Evolutionary conservation across 2,888 invertebrate genomes (phyloP).

Genomic region (Beris morrisii): DNA sequence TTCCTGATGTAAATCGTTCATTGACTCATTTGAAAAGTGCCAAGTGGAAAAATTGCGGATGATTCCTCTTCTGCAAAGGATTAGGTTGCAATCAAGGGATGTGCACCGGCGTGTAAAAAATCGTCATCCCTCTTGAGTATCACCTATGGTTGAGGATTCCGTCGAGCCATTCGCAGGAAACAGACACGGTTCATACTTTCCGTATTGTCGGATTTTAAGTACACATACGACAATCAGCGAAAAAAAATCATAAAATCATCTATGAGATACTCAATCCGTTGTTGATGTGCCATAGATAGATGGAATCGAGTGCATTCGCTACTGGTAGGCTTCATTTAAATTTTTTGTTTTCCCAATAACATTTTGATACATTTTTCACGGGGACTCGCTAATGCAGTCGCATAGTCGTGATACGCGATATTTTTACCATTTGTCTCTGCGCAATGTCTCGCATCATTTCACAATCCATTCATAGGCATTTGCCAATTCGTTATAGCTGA

Average conservation of each 20-base stretch:
- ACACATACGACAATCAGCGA: too few species aligned
- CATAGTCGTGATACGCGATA: not conserved
- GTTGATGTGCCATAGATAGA: too few species aligned
- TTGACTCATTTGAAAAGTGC: slow-evolving; percentile 34
- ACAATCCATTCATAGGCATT: slow-evolving; percentile 14
- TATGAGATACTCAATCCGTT: too few species aligned
- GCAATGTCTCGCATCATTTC: slow-evolving; percentile 26
- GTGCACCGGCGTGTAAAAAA: not conserved
- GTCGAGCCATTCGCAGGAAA: not conserved
- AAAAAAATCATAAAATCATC: too few species aligned
- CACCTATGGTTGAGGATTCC: slow-evolving; percentile 8
- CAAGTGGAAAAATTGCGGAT: slow-evolving; percentile 20
- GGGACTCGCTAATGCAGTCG: slow-evolving; percentile 14
- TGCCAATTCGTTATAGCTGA: slow-evolving; percentile 16
- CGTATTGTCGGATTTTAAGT: too few species aligned
- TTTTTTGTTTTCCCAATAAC: slow-evolving; percentile 19
- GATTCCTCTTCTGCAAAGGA: slow-evolving; percentile 12
- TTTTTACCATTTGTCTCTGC: slow-evolving; percentile 13
- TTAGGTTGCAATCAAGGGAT: slow-evolving; percentile 29
- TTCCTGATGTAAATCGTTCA: slow-evolving; percentile 32
- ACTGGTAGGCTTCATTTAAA: not conserved
- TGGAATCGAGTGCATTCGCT: not conserved
- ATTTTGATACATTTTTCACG: slow-evolving; percentile 19
- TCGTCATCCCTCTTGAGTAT: slow-evolving; percentile 2
- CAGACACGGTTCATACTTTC: not conserved